A percentile compares a stretch with the other conserved stretches of the same genome.
phyloP scores from a whole-genome alignment of 2,888 invertebrate genomes.

The Orthosia incerta region DNA sequence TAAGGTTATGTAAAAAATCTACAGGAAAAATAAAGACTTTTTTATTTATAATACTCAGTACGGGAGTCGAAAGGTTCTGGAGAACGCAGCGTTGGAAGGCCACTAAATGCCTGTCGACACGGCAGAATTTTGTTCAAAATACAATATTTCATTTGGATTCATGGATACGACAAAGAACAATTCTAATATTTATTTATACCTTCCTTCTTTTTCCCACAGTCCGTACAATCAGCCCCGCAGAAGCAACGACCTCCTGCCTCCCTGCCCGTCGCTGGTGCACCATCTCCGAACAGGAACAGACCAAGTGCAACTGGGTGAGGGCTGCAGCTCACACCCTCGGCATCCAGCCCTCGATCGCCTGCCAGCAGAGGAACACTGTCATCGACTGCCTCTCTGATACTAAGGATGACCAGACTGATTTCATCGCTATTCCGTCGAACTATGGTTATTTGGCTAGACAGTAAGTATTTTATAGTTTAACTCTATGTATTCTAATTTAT shows the following conservation, averaged over 20 bases:
- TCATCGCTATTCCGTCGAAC: constrained; percentile 92
- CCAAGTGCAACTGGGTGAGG: constrained; percentile 92
- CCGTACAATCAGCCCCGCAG: constrained; percentile 75
- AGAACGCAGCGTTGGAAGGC: too few species aligned
- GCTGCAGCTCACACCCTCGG: constrained; percentile 90
- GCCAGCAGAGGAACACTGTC: constrained; percentile 83
- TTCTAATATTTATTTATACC: too few species aligned
- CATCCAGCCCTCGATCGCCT: constrained; percentile 91
- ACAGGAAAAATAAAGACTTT: too few species aligned
- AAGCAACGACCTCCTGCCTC: constrained; percentile 76
- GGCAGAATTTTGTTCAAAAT: too few species aligned
- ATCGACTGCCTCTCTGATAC: constrained; percentile 91
- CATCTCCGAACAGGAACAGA: constrained; percentile 85
- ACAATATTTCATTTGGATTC: too few species aligned
- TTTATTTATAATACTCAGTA: too few species aligned
- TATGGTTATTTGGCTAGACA: constrained; percentile 92
- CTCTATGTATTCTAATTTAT: too few species aligned
- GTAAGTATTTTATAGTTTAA: constrained; percentile 81
- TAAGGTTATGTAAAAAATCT: too few species aligned
- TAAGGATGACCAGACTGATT: constrained; percentile 87
- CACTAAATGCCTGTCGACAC: too few species aligned
- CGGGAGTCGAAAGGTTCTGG: background rate
- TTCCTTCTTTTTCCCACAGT: constrained; percentile 72
- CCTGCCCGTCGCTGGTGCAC: constrained; percentile 92
- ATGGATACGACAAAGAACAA: too few species aligned